A percentile compares a stretch with the other conserved stretches of the same genome.
These are phyloP conservation scores for Dasysyrphus tricinctus DNA, from an alignment of 2,888 invertebrate genomes.

Conservation along the genomic window DNA sequence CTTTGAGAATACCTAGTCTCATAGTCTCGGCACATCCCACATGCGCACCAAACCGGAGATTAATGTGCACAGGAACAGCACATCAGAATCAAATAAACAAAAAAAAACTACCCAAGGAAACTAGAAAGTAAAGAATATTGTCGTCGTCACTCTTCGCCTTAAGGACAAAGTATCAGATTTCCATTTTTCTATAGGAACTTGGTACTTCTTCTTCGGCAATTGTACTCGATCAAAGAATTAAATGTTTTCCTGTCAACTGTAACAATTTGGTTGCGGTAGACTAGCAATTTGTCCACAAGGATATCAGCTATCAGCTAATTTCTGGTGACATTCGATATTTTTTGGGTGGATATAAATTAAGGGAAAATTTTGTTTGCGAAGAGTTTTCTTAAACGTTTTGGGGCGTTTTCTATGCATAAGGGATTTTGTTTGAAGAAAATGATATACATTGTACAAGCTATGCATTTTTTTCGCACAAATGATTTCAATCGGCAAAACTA, in stretches of 20 bases:
- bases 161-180: slow-evolving; percentile 67
- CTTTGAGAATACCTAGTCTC: slow-evolving; percentile 45
- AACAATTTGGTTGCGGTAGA: slow-evolving; percentile 73
- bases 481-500: neutral
- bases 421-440: neutral
- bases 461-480: neutral
- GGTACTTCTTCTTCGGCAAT: slow-evolving; percentile 54
- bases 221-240: slow-evolving; percentile 71
- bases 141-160: slow-evolving; percentile 48
- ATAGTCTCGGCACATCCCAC: slow-evolving; percentile 64
- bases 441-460: neutral
- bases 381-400: slow-evolving; percentile 47
- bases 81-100: neutral
- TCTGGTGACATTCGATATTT: slow-evolving; percentile 62
- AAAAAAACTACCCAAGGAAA: slow-evolving; percentile 23
- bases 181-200: neutral
- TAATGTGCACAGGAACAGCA: slow-evolving; percentile 39
- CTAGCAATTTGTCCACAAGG: slow-evolving; percentile 74
- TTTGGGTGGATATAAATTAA: slow-evolving; percentile 13
- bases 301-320: slow-evolving; percentile 73
- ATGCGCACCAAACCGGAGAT: slow-evolving; percentile 60
- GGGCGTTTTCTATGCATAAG: slow-evolving; percentile 28
- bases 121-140: slow-evolving; percentile 48
- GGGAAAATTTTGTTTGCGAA: slow-evolving; percentile 4
- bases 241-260: slow-evolving; percentile 71